Conservation (phyloP, 1,140 invertebrate genomes). For the Euwallacea similis region DNA sequence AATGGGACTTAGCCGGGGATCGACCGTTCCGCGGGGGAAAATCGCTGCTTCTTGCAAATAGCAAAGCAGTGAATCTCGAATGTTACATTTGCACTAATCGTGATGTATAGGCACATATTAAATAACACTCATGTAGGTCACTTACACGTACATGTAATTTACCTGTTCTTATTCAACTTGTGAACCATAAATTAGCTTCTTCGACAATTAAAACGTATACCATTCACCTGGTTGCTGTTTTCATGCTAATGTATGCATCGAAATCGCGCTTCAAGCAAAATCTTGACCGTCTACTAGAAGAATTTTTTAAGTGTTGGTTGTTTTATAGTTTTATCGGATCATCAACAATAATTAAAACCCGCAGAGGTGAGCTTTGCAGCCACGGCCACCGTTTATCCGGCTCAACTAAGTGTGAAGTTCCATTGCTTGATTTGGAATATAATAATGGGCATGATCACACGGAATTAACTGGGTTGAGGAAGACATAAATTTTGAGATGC, state of each 20-base stretch:
- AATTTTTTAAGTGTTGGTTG: slow-evolving; percentile 32
- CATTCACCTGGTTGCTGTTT: too few relatives aligned
- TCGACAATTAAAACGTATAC: too few relatives aligned
- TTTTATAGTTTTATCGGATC: slow-evolving; percentile 43
- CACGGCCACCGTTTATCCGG: slow-evolving; percentile 39
- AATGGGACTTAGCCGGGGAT: too few relatives aligned
- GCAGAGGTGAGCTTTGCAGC: slow-evolving; percentile 17
- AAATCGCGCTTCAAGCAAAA: not conserved
- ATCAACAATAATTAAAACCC: slow-evolving; percentile 39
- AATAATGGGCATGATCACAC: slow-evolving; percentile 14
- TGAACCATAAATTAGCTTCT: too few relatives aligned
- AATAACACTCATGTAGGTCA: too few relatives aligned
- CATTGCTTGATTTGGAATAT: slow-evolving; percentile 33
- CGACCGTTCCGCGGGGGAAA: too few relatives aligned
- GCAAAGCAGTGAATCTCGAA: too few relatives aligned
- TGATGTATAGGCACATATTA: too few relatives aligned
- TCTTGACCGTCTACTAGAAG: slow-evolving; percentile 31
- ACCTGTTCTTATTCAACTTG: not conserved
- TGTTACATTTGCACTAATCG: too few relatives aligned
- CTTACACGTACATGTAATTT: not conserved
- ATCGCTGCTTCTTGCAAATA: too few relatives aligned
- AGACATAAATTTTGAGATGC: slow-evolving; percentile 1
- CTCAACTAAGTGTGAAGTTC: slow-evolving; percentile 43
- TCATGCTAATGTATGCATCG: too few relatives aligned
- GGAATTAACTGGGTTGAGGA: slow-evolving; percentile 5